Percentiles rank a stretch among this genome's conserved stretches.
Evolutionary conservation across 1,140 invertebrate species (phyloP).

Genomic region (Polypedilum vanderplanki): DNA sequence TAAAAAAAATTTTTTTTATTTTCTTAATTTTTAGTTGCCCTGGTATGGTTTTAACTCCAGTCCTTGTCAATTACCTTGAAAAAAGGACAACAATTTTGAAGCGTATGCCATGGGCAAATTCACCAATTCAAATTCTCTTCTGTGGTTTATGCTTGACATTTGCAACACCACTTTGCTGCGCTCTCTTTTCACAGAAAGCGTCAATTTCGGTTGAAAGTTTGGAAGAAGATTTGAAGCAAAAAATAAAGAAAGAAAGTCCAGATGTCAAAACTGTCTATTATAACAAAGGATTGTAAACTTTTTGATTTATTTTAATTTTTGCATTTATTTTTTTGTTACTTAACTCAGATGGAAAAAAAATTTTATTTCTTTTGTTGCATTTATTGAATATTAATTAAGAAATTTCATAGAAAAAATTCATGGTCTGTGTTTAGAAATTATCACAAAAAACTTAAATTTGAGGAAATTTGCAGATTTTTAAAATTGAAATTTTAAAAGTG

Average conservation of each 20-base stretch:
- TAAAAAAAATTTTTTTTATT: slow-evolving; percentile 31
- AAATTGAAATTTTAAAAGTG: too few species aligned
- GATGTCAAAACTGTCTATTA: slow-evolving; percentile 50
- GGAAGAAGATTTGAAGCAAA: slow-evolving; percentile 51
- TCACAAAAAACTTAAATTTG: too few species aligned
- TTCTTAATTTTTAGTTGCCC: slow-evolving; percentile 30
- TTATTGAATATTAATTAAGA: too few species aligned
- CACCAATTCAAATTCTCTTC: slow-evolving; percentile 58
- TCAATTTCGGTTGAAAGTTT: slow-evolving; percentile 50
- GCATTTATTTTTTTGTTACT: too few species aligned
- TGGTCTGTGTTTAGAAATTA: too few species aligned
- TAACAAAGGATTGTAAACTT: slow-evolving; percentile 52
- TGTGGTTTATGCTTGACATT: slow-evolving; percentile 70
- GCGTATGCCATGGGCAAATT: slow-evolving; percentile 50
- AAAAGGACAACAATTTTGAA: slow-evolving; percentile 46
- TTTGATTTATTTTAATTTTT: too few species aligned
- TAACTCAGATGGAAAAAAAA: too few species aligned
- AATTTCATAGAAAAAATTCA: too few species aligned
- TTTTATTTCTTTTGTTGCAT: too few species aligned
- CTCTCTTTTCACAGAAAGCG: slow-evolving; percentile 69
- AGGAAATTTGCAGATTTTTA: too few species aligned
- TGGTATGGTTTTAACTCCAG: slow-evolving; percentile 54
- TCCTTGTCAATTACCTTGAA: slow-evolving; percentile 62
- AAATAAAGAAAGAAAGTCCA: slow-evolving; percentile 45
- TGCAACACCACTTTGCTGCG: slow-evolving; percentile 77